These are phyloP conservation scores for Etia nguti DNA, from an alignment of 2,113 vertebrate genomes.

Conservation along the genomic window DNA sequence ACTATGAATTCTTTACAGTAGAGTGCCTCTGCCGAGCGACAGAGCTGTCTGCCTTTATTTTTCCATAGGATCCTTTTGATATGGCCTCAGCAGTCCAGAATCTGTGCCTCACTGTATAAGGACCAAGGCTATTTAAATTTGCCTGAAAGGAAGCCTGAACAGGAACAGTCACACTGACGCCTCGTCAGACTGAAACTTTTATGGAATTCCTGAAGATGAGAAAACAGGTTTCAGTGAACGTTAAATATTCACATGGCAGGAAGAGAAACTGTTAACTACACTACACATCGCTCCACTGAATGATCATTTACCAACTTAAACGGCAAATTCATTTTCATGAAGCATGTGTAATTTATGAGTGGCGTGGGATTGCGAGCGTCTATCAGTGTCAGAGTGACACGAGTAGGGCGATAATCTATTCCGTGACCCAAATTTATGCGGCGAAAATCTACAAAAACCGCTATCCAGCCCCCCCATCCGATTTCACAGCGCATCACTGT, in stretches of 20 bases:
- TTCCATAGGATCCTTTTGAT: conserved; percentile 55
- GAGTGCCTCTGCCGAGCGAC: conserved; percentile 27
- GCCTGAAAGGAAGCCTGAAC: not conserved
- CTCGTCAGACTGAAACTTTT: not conserved
- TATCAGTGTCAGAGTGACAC: conserved; percentile 59
- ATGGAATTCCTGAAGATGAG: not conserved
- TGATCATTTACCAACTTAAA: conserved; percentile 54
- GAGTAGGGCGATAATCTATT: conserved; percentile 65
- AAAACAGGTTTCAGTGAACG: not conserved
- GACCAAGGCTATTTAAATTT: not conserved
- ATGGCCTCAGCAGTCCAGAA: conserved; percentile 35
- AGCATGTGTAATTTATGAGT: conserved; percentile 55
- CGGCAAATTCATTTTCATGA: conserved; percentile 44
- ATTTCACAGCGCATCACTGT: conserved; percentile 71
- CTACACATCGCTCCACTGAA: conserved; percentile 4
- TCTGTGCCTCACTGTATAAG: not conserved
- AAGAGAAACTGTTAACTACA: not conserved
- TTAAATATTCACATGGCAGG: conserved; percentile 4
- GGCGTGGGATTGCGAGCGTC: conserved; percentile 28
- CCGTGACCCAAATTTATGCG: conserved; percentile 69
- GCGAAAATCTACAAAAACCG: conserved; percentile 56
- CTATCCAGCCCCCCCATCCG: conserved; percentile 50
- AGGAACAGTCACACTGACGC: not conserved
- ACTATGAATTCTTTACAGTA: conserved; percentile 38
- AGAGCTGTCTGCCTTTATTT: conserved; percentile 36